phyloP scores from a whole-genome alignment of 2,888 invertebrate species.

The Patella pellucida region DNA sequence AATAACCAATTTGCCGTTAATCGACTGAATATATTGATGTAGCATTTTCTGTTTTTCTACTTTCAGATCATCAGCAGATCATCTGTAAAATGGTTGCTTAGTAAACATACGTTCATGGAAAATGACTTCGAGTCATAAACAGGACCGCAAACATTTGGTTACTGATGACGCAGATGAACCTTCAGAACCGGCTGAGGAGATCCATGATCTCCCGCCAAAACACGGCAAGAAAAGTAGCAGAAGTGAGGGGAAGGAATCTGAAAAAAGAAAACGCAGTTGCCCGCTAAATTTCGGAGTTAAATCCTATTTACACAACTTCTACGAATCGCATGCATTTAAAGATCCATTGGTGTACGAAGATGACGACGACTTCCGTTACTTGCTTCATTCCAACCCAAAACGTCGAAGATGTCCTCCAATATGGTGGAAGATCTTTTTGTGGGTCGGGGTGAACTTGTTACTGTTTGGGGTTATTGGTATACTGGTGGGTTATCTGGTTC shows the following conservation, averaged over 20 bases:
- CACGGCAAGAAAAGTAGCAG: neutral
- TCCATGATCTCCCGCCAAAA: slow-evolving; percentile 19
- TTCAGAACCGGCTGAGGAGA: slow-evolving; percentile 15
- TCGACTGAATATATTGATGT: too few species aligned
- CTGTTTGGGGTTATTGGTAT: slow-evolving; percentile 72
- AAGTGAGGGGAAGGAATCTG: slow-evolving; percentile 14
- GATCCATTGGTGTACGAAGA: slow-evolving; percentile 64
- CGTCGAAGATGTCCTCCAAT: slow-evolving; percentile 64
- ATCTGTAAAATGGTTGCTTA: too few species aligned
- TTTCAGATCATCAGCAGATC: too few species aligned
- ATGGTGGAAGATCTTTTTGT: slow-evolving; percentile 72
- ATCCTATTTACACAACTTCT: slow-evolving; percentile 74
- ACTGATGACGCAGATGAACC: slow-evolving; percentile 4
- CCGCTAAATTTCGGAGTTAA: slow-evolving; percentile 72
- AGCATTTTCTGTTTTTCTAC: too few species aligned
- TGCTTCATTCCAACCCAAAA: slow-evolving; percentile 64
- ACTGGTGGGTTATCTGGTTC: slow-evolving; percentile 73
- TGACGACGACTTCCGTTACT: slow-evolving; percentile 69
- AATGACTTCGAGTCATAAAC: too few species aligned
- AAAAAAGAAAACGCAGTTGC: slow-evolving; percentile 71
- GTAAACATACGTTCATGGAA: too few species aligned
- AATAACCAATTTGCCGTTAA: too few species aligned
- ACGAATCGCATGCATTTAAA: slow-evolving; percentile 67
- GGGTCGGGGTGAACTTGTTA: slow-evolving; percentile 72
- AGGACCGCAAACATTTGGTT: too few species aligned